These are phyloP conservation scores for Drosophila tanythrix DNA, from an alignment of 2,888 invertebrate genomes.

Conservation along the genomic window DNA sequence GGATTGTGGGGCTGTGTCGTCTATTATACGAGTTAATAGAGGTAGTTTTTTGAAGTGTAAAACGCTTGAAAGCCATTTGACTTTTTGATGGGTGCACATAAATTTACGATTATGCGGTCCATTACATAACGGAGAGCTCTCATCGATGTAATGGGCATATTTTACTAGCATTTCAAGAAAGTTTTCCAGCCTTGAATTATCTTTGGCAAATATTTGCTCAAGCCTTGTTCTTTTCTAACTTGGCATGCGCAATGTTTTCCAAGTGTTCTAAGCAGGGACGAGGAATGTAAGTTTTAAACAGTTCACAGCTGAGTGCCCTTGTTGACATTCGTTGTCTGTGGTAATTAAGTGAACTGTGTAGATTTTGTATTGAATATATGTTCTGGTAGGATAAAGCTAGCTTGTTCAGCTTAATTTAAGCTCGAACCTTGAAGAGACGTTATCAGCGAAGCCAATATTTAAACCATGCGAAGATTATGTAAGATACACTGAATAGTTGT, in stretches of 20 bases:
- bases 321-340: neutral
- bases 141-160: slow-evolving; percentile 26
- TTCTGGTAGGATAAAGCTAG: neutral
- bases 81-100: slow-evolving; percentile 62
- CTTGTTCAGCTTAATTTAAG: neutral
- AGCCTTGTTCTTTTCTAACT: neutral
- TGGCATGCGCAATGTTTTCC: neutral
- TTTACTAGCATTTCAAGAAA: slow-evolving; percentile 3
- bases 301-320: neutral
- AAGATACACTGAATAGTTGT: neutral
- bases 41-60: slow-evolving; percentile 65
- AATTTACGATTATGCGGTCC: slow-evolving; percentile 69
- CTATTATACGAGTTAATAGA: slow-evolving; percentile 55
- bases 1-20: neutral
- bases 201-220: slow-evolving; percentile 23
- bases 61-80: slow-evolving; percentile 61
- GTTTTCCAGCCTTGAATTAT: slow-evolving; percentile 4
- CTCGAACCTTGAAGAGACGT: neutral
- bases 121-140: slow-evolving; percentile 54
- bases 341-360: neutral
- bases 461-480: neutral
- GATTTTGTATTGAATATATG: neutral
- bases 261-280: neutral
- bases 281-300: neutral
- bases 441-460: no score